Percentiles rank a stretch among this genome's conserved stretches.
Evolutionary conservation across 2,888 invertebrate species (phyloP).

Genomic region (Polymixis flavicincta): DNA sequence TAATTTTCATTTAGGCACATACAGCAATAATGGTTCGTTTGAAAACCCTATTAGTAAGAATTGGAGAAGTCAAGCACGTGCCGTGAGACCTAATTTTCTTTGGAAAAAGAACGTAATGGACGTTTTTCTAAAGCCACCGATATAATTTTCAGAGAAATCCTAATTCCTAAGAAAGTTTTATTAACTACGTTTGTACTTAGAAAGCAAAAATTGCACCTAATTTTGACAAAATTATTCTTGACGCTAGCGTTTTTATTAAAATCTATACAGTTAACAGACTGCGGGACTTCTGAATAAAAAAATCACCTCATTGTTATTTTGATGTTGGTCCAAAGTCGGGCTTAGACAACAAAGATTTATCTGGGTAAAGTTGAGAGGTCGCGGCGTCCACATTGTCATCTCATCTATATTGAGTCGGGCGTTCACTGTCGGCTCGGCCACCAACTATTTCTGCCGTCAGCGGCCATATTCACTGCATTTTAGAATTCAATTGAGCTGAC

Average conservation of each 20-base stretch:
- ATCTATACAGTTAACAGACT: background rate
- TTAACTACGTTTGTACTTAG: background rate
- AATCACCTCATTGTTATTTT: constrained; percentile 25
- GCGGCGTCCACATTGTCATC: constrained; percentile 41
- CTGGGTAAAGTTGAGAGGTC: constrained; percentile 42
- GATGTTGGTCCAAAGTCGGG: constrained; percentile 20
- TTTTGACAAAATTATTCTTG: background rate
- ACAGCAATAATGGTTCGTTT: background rate
- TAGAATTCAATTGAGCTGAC: constrained; percentile 59
- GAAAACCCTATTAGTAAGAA: constrained; percentile 6
- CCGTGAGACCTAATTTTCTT: background rate
- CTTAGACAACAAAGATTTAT: constrained; percentile 46
- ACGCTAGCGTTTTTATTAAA: background rate
- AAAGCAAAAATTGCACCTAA: background rate
- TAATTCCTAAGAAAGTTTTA: background rate
- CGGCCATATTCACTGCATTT: constrained; percentile 49
- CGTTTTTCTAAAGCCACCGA: background rate
- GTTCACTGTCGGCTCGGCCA: constrained; percentile 23
- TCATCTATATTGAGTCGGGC: constrained; percentile 55
- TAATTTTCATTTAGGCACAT: background rate
- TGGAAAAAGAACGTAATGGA: background rate
- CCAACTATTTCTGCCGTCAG: constrained; percentile 35
- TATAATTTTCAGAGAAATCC: constrained; percentile 3
- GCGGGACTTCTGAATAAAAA: constrained; percentile 14
- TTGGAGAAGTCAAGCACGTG: background rate